Base-by-base conservation (phyloP, 1,140 invertebrate genomes). In the Octopus sinensis region DNA sequence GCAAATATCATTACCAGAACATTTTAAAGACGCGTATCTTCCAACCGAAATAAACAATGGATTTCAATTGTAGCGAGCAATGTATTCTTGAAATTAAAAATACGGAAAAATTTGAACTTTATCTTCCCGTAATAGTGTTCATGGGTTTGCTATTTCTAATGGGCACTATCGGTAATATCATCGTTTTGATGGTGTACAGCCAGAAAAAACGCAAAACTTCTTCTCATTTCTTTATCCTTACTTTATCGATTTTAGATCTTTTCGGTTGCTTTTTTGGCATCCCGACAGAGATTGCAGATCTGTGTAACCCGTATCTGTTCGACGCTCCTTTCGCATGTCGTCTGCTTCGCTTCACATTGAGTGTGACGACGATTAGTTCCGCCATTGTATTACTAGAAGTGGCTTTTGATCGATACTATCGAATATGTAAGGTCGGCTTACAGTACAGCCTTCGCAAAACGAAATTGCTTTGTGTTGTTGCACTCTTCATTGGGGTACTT, bases 261-360 rank as follows among this genome's bases (percentile, higher is more conserved):
- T 82, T 89, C 76, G 88, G 85, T n/a, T 89, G 88, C 79, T 62
- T 88, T 7, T 84, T 89, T 52, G 88, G 88, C 13, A 87, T 89
- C 82, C 88, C 88, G 54, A 89, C 88, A 23, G 88, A 89, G 81
- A 87, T 89, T 23, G 85, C 86, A 23, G 88, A 89, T 82, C 86
- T 89, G 30, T 75, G 88, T 53, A 86, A 85, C 81, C 88, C 88
- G 9, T 88, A 87, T 81, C 86, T 87, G 83, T 89, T 89, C 83
- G 85, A 88, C 77, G 85, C 86, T 12, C 86, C 87, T 2, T 84
- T 85, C 3, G 88, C 87, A 13, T 89, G 88, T 81, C 88, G 88
- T 82, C 78, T 89, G 51, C 79, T 89, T n/a, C 77, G 88, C 53
- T 89, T 88, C 81, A 82, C 85, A 3, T 86, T 88, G 81, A 87